phyloP scores from a whole-genome alignment of 2,113 vertebrate genomes.

The Rhinolophus ferrumequinum region DNA sequence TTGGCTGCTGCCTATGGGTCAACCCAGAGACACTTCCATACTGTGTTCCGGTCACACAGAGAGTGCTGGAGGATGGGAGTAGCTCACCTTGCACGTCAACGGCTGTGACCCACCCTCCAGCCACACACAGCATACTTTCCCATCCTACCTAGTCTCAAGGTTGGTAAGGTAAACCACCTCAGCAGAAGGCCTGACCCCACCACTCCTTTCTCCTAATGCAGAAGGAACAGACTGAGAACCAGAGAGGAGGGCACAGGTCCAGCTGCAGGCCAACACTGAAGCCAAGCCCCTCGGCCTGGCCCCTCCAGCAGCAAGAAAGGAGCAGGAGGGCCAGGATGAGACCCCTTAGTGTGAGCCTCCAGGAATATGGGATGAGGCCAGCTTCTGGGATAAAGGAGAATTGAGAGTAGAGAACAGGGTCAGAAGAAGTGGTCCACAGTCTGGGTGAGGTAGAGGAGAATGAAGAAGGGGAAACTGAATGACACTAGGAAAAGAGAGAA shows the following conservation, averaged over 20 bases:
- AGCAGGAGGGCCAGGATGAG: background rate
- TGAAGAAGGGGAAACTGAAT: background rate
- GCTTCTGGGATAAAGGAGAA: background rate
- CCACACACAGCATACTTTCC: background rate
- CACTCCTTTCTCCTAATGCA: background rate
- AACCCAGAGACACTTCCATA: background rate
- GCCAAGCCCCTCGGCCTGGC: background rate
- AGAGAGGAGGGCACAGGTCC: background rate
- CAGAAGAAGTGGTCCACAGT: background rate
- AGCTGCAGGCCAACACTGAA: background rate
- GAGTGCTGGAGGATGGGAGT: background rate
- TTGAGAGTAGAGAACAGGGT: background rate
- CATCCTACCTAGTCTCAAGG: background rate
- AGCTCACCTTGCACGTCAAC: background rate
- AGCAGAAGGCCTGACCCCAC: background rate
- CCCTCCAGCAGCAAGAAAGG: background rate
- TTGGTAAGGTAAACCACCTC: background rate
- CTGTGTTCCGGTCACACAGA: background rate
- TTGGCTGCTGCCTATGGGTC: background rate
- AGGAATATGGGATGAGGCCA: background rate
- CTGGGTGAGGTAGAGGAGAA: background rate
- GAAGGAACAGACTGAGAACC: background rate
- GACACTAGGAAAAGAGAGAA: background rate
- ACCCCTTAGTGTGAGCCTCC: background rate
- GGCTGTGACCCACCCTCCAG: background rate